A percentile compares a stretch with the other conserved stretches of the same genome.
phyloP scores from a whole-genome alignment of 2,797 vertebrate genomes.

The Sebastes jordani region DNA sequence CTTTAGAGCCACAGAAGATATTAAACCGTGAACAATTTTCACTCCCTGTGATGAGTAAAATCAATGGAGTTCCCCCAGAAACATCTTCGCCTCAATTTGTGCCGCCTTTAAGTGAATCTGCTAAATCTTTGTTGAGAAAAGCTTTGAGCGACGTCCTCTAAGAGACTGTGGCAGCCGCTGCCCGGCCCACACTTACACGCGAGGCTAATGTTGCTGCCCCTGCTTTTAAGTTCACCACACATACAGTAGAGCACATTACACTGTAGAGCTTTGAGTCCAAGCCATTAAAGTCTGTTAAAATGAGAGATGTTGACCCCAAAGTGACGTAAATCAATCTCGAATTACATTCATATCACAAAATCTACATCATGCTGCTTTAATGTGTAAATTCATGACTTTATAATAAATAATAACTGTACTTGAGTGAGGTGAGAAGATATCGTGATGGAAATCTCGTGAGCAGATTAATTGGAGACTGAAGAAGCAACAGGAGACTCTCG shows the following conservation, averaged over 20 bases:
- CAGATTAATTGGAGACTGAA: too few relatives aligned
- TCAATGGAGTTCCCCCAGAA: background rate
- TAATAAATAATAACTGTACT: background rate
- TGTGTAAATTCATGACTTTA: background rate
- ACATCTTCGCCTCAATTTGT: background rate
- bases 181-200: background rate
- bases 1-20: background rate
- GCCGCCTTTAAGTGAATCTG: background rate
- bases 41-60: background rate
- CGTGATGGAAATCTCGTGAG: accelerated
- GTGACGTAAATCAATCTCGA: background rate
- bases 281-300: background rate
- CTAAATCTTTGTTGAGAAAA: background rate
- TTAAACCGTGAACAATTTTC: background rate
- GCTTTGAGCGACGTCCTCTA: background rate
- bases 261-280: background rate
- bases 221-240: background rate
- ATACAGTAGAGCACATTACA: background rate
- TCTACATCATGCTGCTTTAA: background rate
- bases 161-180: background rate
- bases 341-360: background rate
- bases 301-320: background rate
- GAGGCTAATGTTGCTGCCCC: background rate
- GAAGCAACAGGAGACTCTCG: too few relatives aligned
- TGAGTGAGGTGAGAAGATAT: background rate